phyloP scores from a whole-genome alignment of 2,113 vertebrate species.

The Puntigrus tetrazona region DNA sequence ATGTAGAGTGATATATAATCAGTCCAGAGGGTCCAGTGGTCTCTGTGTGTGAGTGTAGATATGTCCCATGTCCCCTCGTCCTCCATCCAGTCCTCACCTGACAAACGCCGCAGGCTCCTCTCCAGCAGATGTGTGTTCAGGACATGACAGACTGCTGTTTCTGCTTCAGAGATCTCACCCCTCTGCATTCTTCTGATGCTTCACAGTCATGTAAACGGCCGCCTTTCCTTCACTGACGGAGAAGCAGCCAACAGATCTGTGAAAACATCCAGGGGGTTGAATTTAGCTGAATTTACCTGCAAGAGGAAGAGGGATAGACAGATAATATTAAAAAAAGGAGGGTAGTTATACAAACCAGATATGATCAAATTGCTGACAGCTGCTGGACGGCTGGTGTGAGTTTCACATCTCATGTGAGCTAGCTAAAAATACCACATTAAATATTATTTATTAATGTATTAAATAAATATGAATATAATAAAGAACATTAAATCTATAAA shows the following conservation, averaged over 20 bases:
- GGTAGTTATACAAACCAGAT: not conserved
- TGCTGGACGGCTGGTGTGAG: not conserved
- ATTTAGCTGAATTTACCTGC: not conserved
- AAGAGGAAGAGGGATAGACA: not conserved
- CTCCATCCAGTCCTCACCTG: not conserved
- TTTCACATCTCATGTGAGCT: not conserved
- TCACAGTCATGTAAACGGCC: not conserved
- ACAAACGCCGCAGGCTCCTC: not conserved
- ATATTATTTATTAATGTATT: no score
- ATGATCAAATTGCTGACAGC: not conserved
- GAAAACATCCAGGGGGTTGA: not conserved
- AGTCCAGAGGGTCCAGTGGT: not conserved
- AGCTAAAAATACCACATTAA: not conserved
- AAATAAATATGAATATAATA: no score
- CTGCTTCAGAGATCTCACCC: not conserved
- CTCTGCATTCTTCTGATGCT: slow-evolving; percentile 6
- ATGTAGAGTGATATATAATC: not conserved
- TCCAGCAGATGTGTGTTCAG: not conserved
- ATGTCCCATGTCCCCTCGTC: not conserved
- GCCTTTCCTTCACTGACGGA: not conserved
- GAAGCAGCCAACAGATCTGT: not conserved
- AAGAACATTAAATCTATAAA: no score
- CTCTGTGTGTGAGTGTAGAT: not conserved
- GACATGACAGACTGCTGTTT: not conserved
- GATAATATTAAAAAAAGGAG: no score